Base-by-base conservation (phyloP, 2,888 invertebrate species). In the Automeris io region DNA sequence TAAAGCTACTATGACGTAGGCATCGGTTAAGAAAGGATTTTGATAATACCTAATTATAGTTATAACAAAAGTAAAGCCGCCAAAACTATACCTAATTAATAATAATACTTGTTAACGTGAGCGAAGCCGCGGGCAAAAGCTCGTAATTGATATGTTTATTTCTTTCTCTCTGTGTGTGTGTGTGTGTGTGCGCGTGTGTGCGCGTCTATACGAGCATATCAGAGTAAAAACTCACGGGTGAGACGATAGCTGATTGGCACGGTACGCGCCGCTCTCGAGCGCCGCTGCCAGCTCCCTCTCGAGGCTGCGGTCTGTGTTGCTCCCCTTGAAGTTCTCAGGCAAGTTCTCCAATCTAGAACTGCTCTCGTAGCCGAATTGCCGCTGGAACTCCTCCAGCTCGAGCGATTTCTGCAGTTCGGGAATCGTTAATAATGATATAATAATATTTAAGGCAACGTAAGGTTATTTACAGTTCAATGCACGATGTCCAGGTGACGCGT, bases 221-320 rank as follows among this genome's bases (percentile, higher is more conserved):
- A n/a, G n/a, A n/a, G n/a, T 5, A 11, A 8, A 2, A 3, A 13
- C n/a, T 6, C 16, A 39, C 39, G 26, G 34, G 1, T 29, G 22
- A 8, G 22, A 11, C 2, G 34, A 11, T 2, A 31, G 12, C 7
- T 33, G 25, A n/a, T 7, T 9, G 1, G 22, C 8, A 4, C 26
- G 9, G 39, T 18, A 33, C 11, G 12, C 18, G 23, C 22, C 34
- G 25, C 31, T 22, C 21, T 31, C 35, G 21, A 35, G 26, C 18
- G 43, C 23, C 2, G 37, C 34, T 13, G 18, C 41, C 41, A 49
- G 56, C 46, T 80, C 82, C 6, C 54, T 57, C 0, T 43, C 45
- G 3, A 82, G 57, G 31, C 61, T 63, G 6, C 81, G 61, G 6
- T 81, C 78, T 0, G 66, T 45, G 49, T 79, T 81, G 50, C 66